These are phyloP conservation scores for Eristalis arbustorum DNA, from an alignment of 2,888 invertebrate species.

Conservation along the genomic window DNA sequence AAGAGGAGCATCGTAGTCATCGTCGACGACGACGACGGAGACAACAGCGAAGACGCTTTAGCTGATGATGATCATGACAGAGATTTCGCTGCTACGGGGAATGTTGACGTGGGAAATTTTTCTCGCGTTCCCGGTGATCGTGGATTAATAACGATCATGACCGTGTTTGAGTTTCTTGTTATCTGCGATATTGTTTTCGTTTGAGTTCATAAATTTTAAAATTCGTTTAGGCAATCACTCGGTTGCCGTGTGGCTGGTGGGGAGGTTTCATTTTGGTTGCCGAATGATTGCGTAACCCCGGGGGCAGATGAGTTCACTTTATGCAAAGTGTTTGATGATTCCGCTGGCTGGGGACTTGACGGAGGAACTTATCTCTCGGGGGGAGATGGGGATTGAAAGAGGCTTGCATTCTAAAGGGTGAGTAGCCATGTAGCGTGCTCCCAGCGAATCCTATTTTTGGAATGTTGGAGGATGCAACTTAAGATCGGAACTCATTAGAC, in stretches of 20 bases:
- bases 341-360: too few relatives aligned
- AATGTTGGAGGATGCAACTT: too few relatives aligned
- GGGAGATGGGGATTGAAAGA: too few relatives aligned
- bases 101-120: conserved; percentile 68
- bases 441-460: too few relatives aligned
- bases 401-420: too few relatives aligned
- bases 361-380: too few relatives aligned
- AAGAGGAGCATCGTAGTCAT: background rate
- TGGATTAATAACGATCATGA: conserved; percentile 70
- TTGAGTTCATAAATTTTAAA: conserved; percentile 65
- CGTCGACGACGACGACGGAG: conserved; percentile 4
- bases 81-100: conserved; percentile 58
- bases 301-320: too few relatives aligned
- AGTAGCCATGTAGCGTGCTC: too few relatives aligned
- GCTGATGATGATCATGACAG: conserved; percentile 61
- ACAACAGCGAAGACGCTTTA: conserved; percentile 12
- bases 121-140: conserved; percentile 52
- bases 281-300: background rate
- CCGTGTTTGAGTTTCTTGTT: conserved; percentile 69
- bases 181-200: conserved; percentile 66
- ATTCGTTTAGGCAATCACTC: conserved; percentile 50
- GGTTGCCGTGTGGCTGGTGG: background rate
- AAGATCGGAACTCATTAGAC: too few relatives aligned
- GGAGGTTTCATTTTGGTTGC: background rate
- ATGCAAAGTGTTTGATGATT: too few relatives aligned